Base-by-base conservation (phyloP, 37 sponge, comb jelly and placozoan species). In the Aplysina aerophoba region DNA sequence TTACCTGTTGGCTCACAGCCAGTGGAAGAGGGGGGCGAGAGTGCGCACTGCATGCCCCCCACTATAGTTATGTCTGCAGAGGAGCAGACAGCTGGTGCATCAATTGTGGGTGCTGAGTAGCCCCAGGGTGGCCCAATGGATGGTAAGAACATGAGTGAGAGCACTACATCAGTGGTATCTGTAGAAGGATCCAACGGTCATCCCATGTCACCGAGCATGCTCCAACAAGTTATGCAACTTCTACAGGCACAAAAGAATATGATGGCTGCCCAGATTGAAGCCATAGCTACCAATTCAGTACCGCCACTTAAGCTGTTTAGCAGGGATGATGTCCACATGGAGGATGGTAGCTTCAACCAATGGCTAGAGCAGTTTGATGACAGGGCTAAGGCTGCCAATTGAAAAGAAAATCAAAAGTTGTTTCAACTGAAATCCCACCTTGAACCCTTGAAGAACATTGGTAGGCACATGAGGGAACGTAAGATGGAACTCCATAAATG, bases 311-410 rank as follows among this genome's bases (percentile, higher is more conserved):
- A 20, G 1, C 35, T 21, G n/a, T 80, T 80, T 36, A 80, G 20
- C 12, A 61, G 61, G n/a, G 81, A 80, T 17, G 55, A 30, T 17
- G 20, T 30, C 20, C 8, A 59, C 59, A 80, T 36, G 0, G 60
- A 80, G 25, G 60, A 80, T 58, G 81, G 35, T 39, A n/a, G 59
- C 5, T 28, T 57, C 33, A 61, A 80, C 17, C 81, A 60, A 15
- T 80, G 81, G 81, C 22, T 55, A 2, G 60, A 80, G 28, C 61
- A 59, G 27, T 80, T 80, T 59, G 83, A 82, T 1, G 67, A 82
- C 67, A n/a, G 81, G 57, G 81, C 60, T 1, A 58, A 57, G 33
- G 35, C 57, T 15, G 81, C 60, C 24, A 60, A 60, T 6, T 80
- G 81, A 61, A 80, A 28, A 31, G 61, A 28, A 0, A 33, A 27